A percentile compares a stretch with the other conserved stretches of the same genome.
phyloP scores from a whole-genome alignment of 2,113 vertebrate species.

The Promerops cafer region DNA sequence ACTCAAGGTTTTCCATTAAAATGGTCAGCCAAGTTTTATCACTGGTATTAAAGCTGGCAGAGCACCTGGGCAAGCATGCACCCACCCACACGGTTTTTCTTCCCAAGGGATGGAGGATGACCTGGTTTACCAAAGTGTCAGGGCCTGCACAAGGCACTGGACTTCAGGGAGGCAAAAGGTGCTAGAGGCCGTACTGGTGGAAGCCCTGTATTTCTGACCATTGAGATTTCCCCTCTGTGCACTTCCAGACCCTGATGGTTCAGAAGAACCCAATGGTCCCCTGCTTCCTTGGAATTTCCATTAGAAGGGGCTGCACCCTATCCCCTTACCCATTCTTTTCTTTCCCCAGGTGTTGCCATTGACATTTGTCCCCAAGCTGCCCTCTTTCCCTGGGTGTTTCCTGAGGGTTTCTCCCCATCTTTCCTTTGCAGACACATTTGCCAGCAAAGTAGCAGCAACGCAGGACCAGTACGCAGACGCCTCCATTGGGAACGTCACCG shows the following conservation, averaged over 20 bases:
- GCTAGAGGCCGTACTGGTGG: background rate
- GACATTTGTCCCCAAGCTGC: background rate
- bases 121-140: background rate
- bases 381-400: background rate
- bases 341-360: background rate
- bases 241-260: background rate
- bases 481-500: conserved; percentile 96
- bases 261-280: background rate
- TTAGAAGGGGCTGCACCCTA: rapidly evolving
- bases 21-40: background rate
- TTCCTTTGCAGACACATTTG: conserved; percentile 86
- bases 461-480: conserved; percentile 97
- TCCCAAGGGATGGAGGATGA: background rate
- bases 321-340: background rate
- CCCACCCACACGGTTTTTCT: background rate
- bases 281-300: background rate
- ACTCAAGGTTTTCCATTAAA: background rate
- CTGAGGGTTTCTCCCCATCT: background rate
- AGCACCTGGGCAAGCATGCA: background rate
- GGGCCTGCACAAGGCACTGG: background rate
- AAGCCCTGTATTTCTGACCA: background rate
- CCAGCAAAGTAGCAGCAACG: conserved; percentile 92
- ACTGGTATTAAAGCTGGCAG: background rate
- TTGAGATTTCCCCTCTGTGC: background rate
- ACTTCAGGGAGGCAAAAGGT: background rate